phyloP scores from a whole-genome alignment of 2,797 vertebrate genomes.

The Chelonia mydas region DNA sequence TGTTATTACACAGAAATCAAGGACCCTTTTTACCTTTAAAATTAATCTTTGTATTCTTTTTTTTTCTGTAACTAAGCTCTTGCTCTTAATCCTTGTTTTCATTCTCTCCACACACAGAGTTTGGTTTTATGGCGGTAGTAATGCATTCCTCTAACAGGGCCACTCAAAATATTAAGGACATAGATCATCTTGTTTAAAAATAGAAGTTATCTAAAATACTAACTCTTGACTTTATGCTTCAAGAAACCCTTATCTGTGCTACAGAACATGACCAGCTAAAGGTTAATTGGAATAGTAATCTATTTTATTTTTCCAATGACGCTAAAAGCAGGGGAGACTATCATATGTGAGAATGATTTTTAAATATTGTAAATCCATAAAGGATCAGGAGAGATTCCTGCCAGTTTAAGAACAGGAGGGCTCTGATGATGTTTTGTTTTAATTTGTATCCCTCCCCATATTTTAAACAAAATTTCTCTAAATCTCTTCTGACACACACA shows the following conservation, averaged over 20 bases:
- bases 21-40: neutral
- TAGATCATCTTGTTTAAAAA: neutral
- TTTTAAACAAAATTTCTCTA: neutral
- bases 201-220: neutral
- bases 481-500: neutral
- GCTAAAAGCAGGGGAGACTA: neutral
- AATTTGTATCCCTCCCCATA: neutral
- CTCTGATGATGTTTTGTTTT: neutral
- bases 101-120: neutral
- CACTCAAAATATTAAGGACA: conserved; percentile 6
- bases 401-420: neutral
- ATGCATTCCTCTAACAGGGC: neutral
- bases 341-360: conserved; percentile 34
- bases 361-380: conserved; percentile 14
- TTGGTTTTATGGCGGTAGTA: neutral
- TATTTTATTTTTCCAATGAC: conserved; percentile 36
- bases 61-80: neutral
- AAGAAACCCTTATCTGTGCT: conserved; percentile 36
- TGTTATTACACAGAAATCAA: neutral
- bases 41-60: neutral
- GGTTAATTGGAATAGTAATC: neutral
- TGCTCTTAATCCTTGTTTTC: neutral
- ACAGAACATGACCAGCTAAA: conserved; percentile 36
- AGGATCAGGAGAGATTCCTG: conserved; percentile 2
- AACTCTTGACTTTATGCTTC: conserved; percentile 44